Evolutionary conservation across 1,140 invertebrate species (phyloP).

Genomic region (Drosophila hydei): DNA sequence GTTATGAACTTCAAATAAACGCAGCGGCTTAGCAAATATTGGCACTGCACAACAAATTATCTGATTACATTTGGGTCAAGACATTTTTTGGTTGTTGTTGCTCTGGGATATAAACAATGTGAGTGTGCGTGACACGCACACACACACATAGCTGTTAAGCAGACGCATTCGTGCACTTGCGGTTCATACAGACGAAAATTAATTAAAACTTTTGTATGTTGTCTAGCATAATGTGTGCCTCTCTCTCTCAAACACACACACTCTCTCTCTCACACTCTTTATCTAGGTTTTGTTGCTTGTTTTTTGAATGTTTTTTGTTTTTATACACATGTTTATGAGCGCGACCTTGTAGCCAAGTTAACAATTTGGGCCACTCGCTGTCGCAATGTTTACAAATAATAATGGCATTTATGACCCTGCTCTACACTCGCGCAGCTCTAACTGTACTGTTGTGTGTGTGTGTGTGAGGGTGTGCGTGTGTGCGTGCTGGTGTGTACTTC

Average conservation of each 20-base stretch:
- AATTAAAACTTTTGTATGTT: conserved; percentile 75
- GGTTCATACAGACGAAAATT: conserved; percentile 66
- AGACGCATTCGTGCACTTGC: conserved; percentile 47
- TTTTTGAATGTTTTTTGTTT: conserved; percentile 27
- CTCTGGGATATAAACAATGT: conserved; percentile 61
- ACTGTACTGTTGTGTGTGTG: conserved; percentile 18
- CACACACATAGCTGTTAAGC: conserved; percentile 13
- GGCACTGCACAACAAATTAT: conserved; percentile 70
- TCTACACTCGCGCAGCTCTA: conserved; percentile 33
- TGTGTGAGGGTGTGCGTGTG: conserved; percentile 3
- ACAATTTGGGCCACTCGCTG: conserved; percentile 74
- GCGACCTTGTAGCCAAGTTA: conserved; percentile 72
- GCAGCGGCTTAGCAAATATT: conserved; percentile 59
- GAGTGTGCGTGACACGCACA: conserved; percentile 36
- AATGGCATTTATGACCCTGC: conserved; percentile 78
- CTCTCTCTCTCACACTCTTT: conserved; percentile 3
- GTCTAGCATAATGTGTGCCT: conserved; percentile 58
- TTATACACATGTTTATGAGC: conserved; percentile 19
- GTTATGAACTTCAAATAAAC: conserved; percentile 74
- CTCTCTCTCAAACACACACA: neutral
- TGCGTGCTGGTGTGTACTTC: conserved; percentile 40
- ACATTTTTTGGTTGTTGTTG: conserved; percentile 40
- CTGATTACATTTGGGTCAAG: conserved; percentile 79
- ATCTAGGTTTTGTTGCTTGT: conserved; percentile 15
- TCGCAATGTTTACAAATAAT: conserved; percentile 80